Percentiles rank a stretch among this genome's conserved stretches.
phyloP scores from a whole-genome alignment of 2,888 invertebrate species.

The Eucriotettix oculatus region DNA sequence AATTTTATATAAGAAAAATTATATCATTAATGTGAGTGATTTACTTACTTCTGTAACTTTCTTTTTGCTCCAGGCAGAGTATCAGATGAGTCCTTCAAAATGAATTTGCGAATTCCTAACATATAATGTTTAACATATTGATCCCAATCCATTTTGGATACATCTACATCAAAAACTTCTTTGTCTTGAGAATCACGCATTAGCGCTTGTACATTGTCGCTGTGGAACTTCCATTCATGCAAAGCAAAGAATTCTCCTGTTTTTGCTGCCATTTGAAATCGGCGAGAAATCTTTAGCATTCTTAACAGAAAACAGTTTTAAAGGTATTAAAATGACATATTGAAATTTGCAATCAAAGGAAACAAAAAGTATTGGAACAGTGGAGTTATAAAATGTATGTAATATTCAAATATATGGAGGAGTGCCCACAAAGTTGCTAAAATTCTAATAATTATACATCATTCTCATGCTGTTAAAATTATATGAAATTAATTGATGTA shows the following conservation, averaged over 20 bases:
- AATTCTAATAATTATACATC: no score
- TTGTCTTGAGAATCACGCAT: slow-evolving; percentile 38
- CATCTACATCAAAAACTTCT: slow-evolving; percentile 46
- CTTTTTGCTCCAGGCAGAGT: slow-evolving; percentile 44
- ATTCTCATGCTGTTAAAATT: no score
- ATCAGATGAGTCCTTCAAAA: slow-evolving; percentile 58
- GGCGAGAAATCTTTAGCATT: slow-evolving; percentile 68
- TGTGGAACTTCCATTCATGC: slow-evolving; percentile 67
- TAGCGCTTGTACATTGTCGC: slow-evolving; percentile 38
- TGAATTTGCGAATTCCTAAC: slow-evolving; percentile 64
- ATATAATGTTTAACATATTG: slow-evolving; percentile 64
- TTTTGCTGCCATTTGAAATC: slow-evolving; percentile 59
- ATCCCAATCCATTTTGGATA: slow-evolving; percentile 55
- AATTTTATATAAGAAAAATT: no score
- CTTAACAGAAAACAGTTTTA: slow-evolving; percentile 28
- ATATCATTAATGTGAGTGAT: no score
- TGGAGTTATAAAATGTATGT: background rate
- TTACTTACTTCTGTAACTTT: slow-evolving; percentile 44
- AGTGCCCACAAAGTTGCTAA: no score
- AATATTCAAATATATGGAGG: background rate
- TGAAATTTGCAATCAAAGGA: background rate
- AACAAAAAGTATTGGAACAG: background rate
- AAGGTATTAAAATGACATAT: background rate
- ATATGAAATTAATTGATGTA: no score
- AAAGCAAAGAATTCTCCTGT: slow-evolving; percentile 73